Conservation (phyloP, 2,888 invertebrate species). For the Drosophila anomalata region DNA sequence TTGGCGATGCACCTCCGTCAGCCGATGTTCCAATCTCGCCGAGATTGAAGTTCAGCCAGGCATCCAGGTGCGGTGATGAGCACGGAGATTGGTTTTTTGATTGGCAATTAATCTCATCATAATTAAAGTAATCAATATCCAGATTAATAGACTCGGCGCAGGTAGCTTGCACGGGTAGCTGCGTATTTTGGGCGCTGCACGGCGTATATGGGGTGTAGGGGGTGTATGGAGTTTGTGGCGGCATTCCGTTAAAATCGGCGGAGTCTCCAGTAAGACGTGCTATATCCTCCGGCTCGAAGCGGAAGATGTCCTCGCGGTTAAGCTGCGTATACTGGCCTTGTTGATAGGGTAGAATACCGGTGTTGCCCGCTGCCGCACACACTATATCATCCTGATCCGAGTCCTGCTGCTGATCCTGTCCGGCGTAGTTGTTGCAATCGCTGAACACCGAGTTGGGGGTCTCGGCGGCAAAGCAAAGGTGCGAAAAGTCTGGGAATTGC, state of each 20-base stretch:
- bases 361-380: constrained; percentile 51
- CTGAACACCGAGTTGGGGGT: constrained; percentile 83
- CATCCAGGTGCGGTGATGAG: constrained; percentile 83
- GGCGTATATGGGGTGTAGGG: constrained; percentile 65
- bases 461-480: constrained; percentile 77
- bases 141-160: constrained; percentile 64
- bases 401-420: constrained; percentile 43
- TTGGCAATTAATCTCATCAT: constrained; percentile 84
- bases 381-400: constrained; percentile 65
- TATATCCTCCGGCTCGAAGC: constrained; percentile 84
- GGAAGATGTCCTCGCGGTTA: constrained; percentile 82
- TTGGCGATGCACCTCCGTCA: constrained; percentile 57
- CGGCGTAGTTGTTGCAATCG: constrained; percentile 55
- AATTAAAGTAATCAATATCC: constrained; percentile 84
- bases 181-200: constrained; percentile 51
- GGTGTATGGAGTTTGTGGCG: constrained; percentile 62
- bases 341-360: constrained; percentile 59
- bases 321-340: constrained; percentile 73
- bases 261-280: constrained; percentile 76
- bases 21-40: constrained; percentile 57
- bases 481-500: constrained; percentile 81
- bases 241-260: constrained; percentile 43
- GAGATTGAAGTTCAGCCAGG: constrained; percentile 82
- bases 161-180: constrained; percentile 11
- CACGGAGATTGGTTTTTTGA: constrained; percentile 84